Base-by-base conservation (phyloP, 1,140 invertebrate genomes). In the Ruditapes philippinarum region DNA sequence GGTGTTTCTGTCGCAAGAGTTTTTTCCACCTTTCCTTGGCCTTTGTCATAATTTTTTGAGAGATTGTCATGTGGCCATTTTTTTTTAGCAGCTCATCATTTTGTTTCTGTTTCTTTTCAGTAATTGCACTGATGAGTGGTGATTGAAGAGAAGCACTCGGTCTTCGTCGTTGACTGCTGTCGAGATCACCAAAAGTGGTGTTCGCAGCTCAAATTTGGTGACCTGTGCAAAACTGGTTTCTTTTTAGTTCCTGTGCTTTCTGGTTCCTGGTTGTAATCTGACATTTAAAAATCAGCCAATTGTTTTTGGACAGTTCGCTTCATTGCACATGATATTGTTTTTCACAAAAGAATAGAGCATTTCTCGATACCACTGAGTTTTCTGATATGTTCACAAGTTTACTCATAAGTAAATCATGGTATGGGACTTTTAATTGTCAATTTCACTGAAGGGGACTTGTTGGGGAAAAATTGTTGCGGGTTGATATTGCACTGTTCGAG, bases 131-230 rank as follows among this genome's bases (percentile, higher is more conserved):
- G 60, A 68, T 19, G 81, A 68, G 31, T 83, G 81, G 62, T 83
- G 81, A 22, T n/a, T 83, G 25, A 9, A 54, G 11, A 28, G 45
- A 54, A 14, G 70, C 38, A 45, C 5, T 1, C 14, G 70, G 70
- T 31, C 60, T 5, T 38, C 38, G n/a, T 9, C 70, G 28, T 9
- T 42, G 38, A n/a, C 70, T 74, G 0, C 11, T 19, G 28, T 65
- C 82, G 4, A 85, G 82, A 45, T 85, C 82, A 70, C 82, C 65
- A 73, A 73, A n/a, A 85, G 38, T 85, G 65, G 65, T 74, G 70
- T 2, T 74, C 70, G 31, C 70, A 74, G 12, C 5, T 38, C 7
- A 74, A 2, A 45, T 74, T n/a, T 74, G 22, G 38, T 74, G 25
- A n/a, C n/a, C 4, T 31, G 62, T 31, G 62, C 62, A 31, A 65